Evolutionary conservation across 1,140 invertebrate species (phyloP), one percentile per base, ranked within the genome.

Genomic region (Hylaeus volcanicus): DNA sequence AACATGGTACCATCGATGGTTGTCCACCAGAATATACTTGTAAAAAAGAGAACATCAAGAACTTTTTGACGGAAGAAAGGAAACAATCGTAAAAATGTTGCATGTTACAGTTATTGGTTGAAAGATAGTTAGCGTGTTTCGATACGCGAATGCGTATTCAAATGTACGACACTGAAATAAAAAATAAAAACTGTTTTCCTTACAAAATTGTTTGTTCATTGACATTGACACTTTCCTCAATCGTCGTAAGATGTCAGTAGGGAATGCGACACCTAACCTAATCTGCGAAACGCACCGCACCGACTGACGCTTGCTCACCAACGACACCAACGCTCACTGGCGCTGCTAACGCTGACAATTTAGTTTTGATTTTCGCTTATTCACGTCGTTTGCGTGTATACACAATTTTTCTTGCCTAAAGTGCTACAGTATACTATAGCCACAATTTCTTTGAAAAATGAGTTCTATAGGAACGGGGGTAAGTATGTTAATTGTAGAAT

Each of bases 391-490:
- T 1, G 1, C 14, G 69, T 26, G 11, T 66, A 61, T 77, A 87
- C 87, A 82, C 66, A 88, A 86, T 80, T 87, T 77, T 82, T 86
- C 43, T 14, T 8, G 26, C 14, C 56, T 41, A 1, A 39, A 48
- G 1, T 76, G 56, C 11, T 55, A 55, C 15, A 15, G 12, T 58
- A n/a, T 65, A 48, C 9, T 56, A 2, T 48, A 66, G 12, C 1
- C 5, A 26, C 9, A 14, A 15, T 39, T 51, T 1, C 26, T 15
- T 8, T 61, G 43, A 83, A 94, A 92, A 87, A 99, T 99, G 98
- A 98, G 98, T 96, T 98, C 98, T 45, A 99, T 99, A 90, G 98
- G 98, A 89, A 98, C 98, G 79, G 98, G 98, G 83, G 97, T 98
- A 96, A 96, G 95, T 96, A 93, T 81, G 70, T 84, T 55, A 78